Conservation (phyloP, 2,797 vertebrate genomes). For the Hephaestus fuliginosus region DNA sequence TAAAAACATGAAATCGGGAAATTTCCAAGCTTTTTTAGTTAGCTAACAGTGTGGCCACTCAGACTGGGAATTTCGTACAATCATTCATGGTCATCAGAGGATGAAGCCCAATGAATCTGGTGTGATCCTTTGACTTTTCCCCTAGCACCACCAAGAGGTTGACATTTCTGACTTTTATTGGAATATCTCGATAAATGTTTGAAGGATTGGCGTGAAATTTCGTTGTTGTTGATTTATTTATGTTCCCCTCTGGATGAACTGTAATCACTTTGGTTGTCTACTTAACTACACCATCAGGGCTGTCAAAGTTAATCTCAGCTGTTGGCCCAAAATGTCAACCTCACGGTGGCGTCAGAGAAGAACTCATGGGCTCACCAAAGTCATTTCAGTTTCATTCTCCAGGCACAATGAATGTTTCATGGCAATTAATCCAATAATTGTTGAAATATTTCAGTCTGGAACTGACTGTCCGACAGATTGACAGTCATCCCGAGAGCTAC, state of each 20-base stretch:
- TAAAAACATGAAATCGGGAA: neutral
- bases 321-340: too few relatives aligned
- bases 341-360: neutral
- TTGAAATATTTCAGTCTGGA: conserved; percentile 13
- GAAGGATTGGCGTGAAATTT: neutral
- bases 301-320: too few relatives aligned
- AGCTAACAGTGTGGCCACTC: too few relatives aligned
- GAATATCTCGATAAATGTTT: too few relatives aligned
- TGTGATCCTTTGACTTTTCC: neutral
- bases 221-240: neutral
- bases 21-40: neutral
- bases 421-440: neutral
- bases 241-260: too few relatives aligned
- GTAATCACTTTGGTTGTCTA: too few relatives aligned
- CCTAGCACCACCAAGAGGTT: neutral
- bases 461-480: neutral
- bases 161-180: neutral
- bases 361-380: neutral
- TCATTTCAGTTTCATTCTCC: conserved; percentile 1
- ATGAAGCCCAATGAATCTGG: neutral
- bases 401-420: neutral
- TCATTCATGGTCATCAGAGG: neutral
- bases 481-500: neutral
- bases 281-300: too few relatives aligned
- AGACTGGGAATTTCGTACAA: neutral